Evolutionary conservation across 2,888 invertebrate species (phyloP), one percentile per base, ranked within the genome.

Genomic region (Eledona agricola): DNA sequence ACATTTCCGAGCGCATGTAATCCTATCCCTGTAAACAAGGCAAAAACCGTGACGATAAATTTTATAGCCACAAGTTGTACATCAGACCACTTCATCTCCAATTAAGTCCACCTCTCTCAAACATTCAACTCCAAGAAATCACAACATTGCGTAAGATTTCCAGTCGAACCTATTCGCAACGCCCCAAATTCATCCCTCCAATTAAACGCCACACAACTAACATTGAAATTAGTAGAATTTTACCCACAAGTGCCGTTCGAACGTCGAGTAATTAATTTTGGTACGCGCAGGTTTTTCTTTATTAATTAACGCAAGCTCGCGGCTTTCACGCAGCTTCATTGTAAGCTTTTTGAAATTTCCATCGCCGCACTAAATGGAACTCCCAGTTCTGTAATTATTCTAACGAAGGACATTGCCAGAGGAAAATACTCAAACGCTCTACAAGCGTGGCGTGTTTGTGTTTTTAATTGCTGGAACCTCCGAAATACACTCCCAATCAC

Each of bases 261-360:
- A 13, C 37, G 6, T 45, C 15, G 32, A 16, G 32, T 31, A 45
- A 45, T 45, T 45, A 45, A 45, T 45, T 45, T 31, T 22, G 29
- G 46, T 46, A 28, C 34, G 46, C 28, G 46, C 46, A 26, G 35
- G 35, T 46, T 46, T 46, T 46, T 46, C 46, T 35, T 46, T 46
- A 46, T 46, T 46, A 46, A 46, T 46, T 46, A 46, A 35, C 35
- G 35, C 35, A 22, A 35, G 35, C 35, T 35, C 35, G 46, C 35
- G 34, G 45, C 45, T 45, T 45, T 32, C 31, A 23, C 17, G 6
- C 26, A 23, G 45, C 32, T 32, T 9, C 45, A 32, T 45, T 32
- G 31, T 45, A 31, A 45, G 45, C 45, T 45, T 45, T 45, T 45
- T 45, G 25, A 45, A 45, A 45, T 43, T 45, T 45, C 34, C 45